A percentile compares a stretch with the other conserved stretches of the same genome.
Conservation (phyloP, 2,797 vertebrate genomes). For the Ambastaia sidthimunki region DNA sequence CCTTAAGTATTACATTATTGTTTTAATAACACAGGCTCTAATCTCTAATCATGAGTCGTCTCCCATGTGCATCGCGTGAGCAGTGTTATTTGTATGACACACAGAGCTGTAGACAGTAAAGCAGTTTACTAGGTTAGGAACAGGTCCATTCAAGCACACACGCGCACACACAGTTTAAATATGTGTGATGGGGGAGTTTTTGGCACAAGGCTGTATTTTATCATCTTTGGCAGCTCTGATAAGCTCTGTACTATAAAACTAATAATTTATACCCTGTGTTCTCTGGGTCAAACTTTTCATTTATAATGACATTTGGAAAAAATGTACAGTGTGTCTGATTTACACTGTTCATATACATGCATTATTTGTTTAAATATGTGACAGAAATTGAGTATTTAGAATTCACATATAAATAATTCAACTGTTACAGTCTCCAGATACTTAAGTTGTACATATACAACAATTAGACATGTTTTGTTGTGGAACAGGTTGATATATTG, state of each 20-base stretch:
- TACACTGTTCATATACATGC: background rate
- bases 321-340: background rate
- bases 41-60: background rate
- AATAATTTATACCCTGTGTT: slow-evolving; percentile 19
- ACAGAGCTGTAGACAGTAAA: background rate
- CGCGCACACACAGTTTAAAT: slow-evolving; percentile 15
- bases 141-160: slow-evolving; percentile 1
- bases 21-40: background rate
- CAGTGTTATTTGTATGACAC: background rate
- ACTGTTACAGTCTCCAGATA: background rate
- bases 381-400: background rate
- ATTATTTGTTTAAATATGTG: background rate
- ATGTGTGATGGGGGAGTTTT: slow-evolving; percentile 8
- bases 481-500: background rate
- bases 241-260: slow-evolving; percentile 15
- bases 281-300: slow-evolving; percentile 14
- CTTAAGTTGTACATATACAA: background rate
- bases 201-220: slow-evolving; percentile 39
- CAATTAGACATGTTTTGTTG: background rate
- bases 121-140: background rate
- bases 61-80: background rate
- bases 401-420: background rate
- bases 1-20: too few species aligned
- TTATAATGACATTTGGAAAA: slow-evolving; percentile 1
- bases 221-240: slow-evolving; percentile 47